These are phyloP conservation scores for Tricholaema leucomelas DNA, from an alignment of 2,113 vertebrate species.

Conservation along the genomic window DNA sequence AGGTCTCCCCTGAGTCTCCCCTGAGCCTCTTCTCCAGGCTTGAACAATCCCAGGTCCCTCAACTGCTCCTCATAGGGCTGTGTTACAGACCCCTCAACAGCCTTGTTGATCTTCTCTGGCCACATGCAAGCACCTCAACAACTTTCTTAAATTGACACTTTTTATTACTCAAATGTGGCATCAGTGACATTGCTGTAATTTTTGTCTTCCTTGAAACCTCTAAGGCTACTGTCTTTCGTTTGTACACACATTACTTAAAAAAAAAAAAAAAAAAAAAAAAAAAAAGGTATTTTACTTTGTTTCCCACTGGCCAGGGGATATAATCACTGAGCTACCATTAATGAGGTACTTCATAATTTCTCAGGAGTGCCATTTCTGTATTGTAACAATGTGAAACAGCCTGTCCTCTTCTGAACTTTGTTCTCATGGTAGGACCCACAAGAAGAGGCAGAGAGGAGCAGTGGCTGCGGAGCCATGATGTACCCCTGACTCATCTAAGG, in stretches of 20 bases:
- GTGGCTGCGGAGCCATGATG: rapidly evolving
- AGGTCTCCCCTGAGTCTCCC: too few relatives aligned
- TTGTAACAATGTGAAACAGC: not conserved
- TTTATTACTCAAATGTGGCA: not conserved
- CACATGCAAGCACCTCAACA: too few relatives aligned
- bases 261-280: too few relatives aligned
- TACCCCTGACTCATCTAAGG: not conserved
- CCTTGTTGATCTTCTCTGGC: too few relatives aligned
- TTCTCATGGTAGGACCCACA: not conserved
- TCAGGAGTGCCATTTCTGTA: not conserved
- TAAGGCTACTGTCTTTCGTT: not conserved
- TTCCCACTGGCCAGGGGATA: not conserved
- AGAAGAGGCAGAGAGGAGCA: not conserved
- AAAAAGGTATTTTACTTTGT: not conserved
- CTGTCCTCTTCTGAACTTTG: not conserved
- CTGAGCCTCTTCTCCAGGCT: too few relatives aligned
- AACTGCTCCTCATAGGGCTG: too few relatives aligned
- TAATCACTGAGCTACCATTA: not conserved
- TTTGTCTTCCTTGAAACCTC: not conserved
- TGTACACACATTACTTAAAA: not conserved
- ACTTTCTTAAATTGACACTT: not conserved
- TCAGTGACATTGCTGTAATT: not conserved
- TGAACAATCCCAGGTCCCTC: too few relatives aligned
- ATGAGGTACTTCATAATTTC: not conserved
- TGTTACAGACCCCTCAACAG: too few relatives aligned